Conservation (phyloP, 2,797 vertebrate species). For the Pseudocheirus occidentalis region DNA sequence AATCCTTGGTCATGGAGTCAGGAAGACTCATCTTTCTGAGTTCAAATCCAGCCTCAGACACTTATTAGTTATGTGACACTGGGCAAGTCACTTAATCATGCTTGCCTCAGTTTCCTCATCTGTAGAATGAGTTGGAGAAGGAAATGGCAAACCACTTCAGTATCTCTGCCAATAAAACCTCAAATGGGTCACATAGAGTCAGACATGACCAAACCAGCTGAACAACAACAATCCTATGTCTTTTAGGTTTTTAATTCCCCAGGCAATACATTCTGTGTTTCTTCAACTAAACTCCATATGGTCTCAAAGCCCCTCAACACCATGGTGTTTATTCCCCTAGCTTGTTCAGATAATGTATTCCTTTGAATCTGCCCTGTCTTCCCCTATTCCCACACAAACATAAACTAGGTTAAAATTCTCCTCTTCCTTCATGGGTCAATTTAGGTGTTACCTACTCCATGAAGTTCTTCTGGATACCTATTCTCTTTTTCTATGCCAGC, state of each 20-base stretch:
- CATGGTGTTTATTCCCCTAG: neutral
- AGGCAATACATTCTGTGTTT: neutral
- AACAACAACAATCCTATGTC: neutral
- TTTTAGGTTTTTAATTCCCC: neutral
- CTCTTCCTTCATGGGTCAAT: neutral
- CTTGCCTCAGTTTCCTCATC: neutral
- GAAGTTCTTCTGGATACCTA: neutral
- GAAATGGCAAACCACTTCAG: neutral
- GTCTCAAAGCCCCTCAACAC: neutral
- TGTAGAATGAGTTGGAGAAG: neutral
- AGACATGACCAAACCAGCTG: neutral
- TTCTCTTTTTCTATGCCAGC: neutral
- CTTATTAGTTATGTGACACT: too few relatives aligned
- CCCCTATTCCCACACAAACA: neutral
- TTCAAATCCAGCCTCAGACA: too few relatives aligned
- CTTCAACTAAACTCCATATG: neutral
- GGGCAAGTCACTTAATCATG: neutral
- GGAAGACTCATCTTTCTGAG: too few relatives aligned
- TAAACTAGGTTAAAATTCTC: neutral
- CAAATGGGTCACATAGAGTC: neutral
- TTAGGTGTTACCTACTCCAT: neutral
- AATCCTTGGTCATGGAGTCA: too few relatives aligned
- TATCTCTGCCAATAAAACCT: neutral
- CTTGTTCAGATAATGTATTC: neutral
- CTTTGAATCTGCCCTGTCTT: neutral